Conservation (phyloP, 2,113 vertebrate genomes). For the Zosterops lateralis region DNA sequence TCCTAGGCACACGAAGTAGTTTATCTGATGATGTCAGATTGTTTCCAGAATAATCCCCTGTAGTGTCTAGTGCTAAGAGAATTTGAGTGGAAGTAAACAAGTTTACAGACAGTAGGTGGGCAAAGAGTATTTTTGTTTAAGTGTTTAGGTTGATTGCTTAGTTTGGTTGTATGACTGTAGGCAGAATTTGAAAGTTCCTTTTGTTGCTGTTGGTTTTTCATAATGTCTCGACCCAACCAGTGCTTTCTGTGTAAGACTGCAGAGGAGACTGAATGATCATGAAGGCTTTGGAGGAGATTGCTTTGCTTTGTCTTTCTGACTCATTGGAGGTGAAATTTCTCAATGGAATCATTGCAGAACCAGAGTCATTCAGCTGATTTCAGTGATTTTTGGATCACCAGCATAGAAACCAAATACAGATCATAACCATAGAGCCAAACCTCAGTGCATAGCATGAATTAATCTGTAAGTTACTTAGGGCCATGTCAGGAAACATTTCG, state of each 20-base stretch:
- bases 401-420: background rate
- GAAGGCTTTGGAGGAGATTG: background rate
- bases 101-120: background rate
- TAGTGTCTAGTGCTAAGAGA: background rate
- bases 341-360: background rate
- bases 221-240: too few species aligned
- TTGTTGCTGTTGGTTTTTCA: background rate
- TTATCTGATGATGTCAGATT: background rate
- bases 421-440: background rate
- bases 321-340: background rate
- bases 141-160: background rate
- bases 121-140: background rate
- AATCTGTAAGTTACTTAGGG: background rate
- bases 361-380: background rate
- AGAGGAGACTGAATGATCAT: background rate
- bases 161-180: background rate
- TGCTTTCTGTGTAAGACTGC: accelerated
- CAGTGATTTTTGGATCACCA: background rate
- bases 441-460: background rate
- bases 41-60: background rate
- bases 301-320: background rate
- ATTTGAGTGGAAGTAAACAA: background rate
- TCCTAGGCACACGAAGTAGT: background rate
- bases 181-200: background rate
- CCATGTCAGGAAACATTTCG: background rate